Conservation (phyloP, 2,113 vertebrate species). For the Muntiacus reevesi region DNA sequence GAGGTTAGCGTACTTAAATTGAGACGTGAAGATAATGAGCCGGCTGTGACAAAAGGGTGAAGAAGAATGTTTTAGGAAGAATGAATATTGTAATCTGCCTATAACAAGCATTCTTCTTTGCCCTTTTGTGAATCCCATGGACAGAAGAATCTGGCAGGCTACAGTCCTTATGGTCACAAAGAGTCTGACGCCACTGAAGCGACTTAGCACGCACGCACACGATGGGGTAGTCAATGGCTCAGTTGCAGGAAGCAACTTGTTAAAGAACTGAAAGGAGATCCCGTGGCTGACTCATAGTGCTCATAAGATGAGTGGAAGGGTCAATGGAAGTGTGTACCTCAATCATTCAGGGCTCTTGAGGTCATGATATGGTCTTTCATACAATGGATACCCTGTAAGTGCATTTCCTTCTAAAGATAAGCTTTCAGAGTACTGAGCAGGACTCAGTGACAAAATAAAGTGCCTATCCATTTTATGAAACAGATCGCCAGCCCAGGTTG, state of each 20-base stretch:
- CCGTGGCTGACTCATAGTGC: neutral
- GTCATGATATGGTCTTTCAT: neutral
- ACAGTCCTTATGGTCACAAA: neutral
- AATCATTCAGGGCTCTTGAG: neutral
- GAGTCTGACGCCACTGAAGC: neutral
- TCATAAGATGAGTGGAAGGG: neutral
- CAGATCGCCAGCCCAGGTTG: too few species aligned
- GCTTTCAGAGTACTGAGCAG: too few species aligned
- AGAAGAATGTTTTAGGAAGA: neutral
- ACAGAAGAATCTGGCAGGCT: neutral
- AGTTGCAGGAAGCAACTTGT: neutral
- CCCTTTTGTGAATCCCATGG: neutral
- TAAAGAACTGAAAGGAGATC: neutral
- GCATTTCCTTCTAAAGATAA: too few species aligned
- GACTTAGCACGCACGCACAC: neutral
- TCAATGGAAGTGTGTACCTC: neutral
- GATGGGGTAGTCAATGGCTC: neutral
- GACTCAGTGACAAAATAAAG: too few species aligned
- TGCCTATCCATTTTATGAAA: too few species aligned
- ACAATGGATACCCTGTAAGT: too few species aligned
- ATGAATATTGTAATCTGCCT: neutral
- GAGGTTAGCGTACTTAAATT: neutral
- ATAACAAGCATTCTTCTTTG: neutral
- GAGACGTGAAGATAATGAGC: neutral
- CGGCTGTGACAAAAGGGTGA: neutral